Percentiles rank a stretch among this genome's conserved stretches.
phyloP scores from a whole-genome alignment of 1,140 invertebrate genomes.

The Trachymyrmex septentrionalis region DNA sequence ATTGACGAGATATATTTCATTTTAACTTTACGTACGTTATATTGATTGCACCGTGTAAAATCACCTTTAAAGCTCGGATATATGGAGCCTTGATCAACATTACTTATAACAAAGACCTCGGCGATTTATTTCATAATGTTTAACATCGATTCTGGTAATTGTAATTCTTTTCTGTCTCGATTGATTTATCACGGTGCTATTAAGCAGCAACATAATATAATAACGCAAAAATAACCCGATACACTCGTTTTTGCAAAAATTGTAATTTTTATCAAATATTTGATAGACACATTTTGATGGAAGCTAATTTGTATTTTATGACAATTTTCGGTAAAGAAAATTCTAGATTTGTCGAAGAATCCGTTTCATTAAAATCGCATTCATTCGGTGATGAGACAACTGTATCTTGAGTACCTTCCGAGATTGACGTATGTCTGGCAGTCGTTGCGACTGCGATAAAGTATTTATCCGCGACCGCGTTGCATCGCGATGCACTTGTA shows the following conservation, averaged over 20 bases:
- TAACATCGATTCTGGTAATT: background rate
- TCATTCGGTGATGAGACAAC: slow-evolving; percentile 6
- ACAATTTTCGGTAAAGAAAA: background rate
- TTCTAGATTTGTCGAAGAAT: background rate
- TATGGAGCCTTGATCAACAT: slow-evolving; percentile 3
- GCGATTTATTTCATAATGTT: background rate
- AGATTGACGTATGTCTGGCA: slow-evolving; percentile 48
- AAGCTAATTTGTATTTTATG: background rate
- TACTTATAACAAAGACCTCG: slow-evolving; percentile 16
- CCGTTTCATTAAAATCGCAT: slow-evolving; percentile 20
- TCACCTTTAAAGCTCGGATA: background rate
- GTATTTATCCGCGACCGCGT: slow-evolving; percentile 47
- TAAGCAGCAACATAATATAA: background rate
- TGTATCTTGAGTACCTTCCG: background rate
- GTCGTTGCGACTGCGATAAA: slow-evolving; percentile 61
- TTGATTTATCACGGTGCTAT: background rate
- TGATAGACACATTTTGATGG: background rate
- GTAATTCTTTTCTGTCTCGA: slow-evolving; percentile 13
- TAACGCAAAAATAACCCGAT: background rate
- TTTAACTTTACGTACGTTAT: too few relatives aligned
- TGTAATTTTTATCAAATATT: background rate
- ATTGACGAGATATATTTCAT: too few relatives aligned
- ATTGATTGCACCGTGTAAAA: too few relatives aligned
- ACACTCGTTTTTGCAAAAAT: background rate
- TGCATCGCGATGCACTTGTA: slow-evolving; percentile 24